These are phyloP conservation scores for Pomacea maculata DNA, from an alignment of 1,140 invertebrate species.

Conservation along the genomic window DNA sequence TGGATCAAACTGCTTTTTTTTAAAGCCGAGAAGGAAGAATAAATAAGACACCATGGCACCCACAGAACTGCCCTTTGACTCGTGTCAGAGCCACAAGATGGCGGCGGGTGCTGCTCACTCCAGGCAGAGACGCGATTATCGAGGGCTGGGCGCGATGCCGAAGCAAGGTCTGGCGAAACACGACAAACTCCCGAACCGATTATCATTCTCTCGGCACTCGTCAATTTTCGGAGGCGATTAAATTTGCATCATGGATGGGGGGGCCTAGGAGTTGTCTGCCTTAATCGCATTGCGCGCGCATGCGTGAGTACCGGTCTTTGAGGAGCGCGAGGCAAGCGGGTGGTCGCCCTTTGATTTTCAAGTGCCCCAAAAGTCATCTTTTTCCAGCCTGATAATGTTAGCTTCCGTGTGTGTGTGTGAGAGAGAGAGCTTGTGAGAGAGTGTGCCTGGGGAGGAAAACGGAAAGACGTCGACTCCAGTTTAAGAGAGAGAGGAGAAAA, in stretches of 20 bases:
- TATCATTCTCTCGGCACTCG: slow-evolving; percentile 14
- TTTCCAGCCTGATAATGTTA: background rate
- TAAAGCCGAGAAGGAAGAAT: background rate
- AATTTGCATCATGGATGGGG: slow-evolving; percentile 16
- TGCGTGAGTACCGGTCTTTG: slow-evolving; percentile 11
- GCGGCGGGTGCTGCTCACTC: too few species aligned
- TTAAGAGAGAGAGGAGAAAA: too few species aligned
- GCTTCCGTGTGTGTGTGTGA: slow-evolving; percentile 8
- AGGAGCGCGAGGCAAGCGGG: background rate
- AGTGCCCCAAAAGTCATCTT: background rate
- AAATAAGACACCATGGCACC: background rate
- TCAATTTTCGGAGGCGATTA: slow-evolving; percentile 15
- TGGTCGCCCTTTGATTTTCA: slow-evolving; percentile 13
- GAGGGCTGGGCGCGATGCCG: too few species aligned
- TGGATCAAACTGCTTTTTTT: background rate
- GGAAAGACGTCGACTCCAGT: background rate
- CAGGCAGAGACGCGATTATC: too few species aligned
- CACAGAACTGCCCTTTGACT: background rate
- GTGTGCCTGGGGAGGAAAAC: background rate
- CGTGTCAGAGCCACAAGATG: too few species aligned
- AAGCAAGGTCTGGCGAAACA: background rate
- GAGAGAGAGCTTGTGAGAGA: background rate
- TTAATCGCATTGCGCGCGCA: slow-evolving; percentile 20
- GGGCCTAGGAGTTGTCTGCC: background rate
- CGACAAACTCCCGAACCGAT: background rate